phyloP scores from a whole-genome alignment of 2,797 vertebrate genomes.

The Notamacropus eugenii region DNA sequence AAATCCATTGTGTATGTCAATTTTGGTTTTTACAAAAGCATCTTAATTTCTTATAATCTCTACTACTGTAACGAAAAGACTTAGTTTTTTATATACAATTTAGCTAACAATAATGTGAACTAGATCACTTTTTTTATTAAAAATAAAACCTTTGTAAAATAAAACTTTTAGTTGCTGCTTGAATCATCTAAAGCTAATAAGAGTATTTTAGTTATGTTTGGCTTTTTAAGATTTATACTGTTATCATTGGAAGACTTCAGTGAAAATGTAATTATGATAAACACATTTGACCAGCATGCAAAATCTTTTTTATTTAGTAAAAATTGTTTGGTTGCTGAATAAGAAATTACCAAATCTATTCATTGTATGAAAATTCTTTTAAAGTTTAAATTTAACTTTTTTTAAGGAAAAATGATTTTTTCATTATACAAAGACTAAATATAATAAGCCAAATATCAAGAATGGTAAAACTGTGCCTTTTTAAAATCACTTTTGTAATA shows the following conservation, averaged over 20 bases:
- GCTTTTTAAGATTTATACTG: slow-evolving; percentile 41
- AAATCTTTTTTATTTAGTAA: slow-evolving; percentile 58
- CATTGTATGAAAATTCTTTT: slow-evolving; percentile 24
- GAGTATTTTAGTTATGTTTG: slow-evolving; percentile 47
- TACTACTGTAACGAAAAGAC: slow-evolving; percentile 53
- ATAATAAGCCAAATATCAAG: slow-evolving; percentile 21
- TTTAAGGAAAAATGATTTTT: slow-evolving; percentile 52
- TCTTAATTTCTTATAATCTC: slow-evolving; percentile 39
- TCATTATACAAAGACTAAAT: slow-evolving; percentile 54
- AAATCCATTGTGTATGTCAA: slow-evolving; percentile 44
- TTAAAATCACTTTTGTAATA: slow-evolving; percentile 37
- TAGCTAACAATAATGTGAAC: slow-evolving; percentile 48
- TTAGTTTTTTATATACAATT: slow-evolving; percentile 63
- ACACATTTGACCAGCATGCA: slow-evolving; percentile 11
- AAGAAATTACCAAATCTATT: slow-evolving; percentile 19
- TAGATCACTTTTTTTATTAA: slow-evolving; percentile 59
- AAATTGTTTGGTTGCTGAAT: slow-evolving; percentile 55
- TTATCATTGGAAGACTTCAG: slow-evolving; percentile 23
- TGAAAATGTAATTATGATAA: slow-evolving; percentile 35
- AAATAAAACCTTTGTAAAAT: slow-evolving; percentile 58
- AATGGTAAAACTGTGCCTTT: slow-evolving; percentile 46
- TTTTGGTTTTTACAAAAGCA: slow-evolving; percentile 65
- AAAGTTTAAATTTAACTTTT: slow-evolving; percentile 21
- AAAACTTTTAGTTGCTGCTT: slow-evolving; percentile 52
- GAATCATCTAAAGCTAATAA: slow-evolving; percentile 55